phyloP scores from a whole-genome alignment of 2,888 invertebrate species.

The Lathronympha strigana region DNA sequence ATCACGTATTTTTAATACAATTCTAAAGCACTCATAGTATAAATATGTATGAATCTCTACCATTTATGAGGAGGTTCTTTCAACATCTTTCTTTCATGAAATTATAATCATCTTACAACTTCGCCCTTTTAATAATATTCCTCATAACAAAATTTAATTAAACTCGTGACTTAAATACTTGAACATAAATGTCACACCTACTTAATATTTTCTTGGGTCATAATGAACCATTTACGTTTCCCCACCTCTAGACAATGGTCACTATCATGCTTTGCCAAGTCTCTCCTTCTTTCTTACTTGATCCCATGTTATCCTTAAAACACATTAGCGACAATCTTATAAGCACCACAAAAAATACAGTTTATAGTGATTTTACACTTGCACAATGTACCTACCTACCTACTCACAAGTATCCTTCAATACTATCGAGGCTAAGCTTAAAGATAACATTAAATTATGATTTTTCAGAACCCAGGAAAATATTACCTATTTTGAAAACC shows the following conservation, averaged over 20 bases:
- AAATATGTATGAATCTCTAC: slow-evolving; percentile 2
- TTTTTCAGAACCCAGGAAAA: slow-evolving; percentile 93
- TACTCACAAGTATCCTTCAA: slow-evolving; percentile 4
- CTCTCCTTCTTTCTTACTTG: slow-evolving; percentile 45
- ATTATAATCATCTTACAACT: slow-evolving; percentile 4
- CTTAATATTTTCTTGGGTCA: slow-evolving; percentile 46
- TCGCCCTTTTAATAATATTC: too few relatives aligned
- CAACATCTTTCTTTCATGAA: slow-evolving; percentile 22
- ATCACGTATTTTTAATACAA: not conserved
- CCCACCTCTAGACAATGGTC: slow-evolving; percentile 49
- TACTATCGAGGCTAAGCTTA: not conserved
- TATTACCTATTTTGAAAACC: slow-evolving; percentile 94
- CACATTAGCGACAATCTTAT: slow-evolving; percentile 58
- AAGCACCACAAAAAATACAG: slow-evolving; percentile 54
- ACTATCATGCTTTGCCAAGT: slow-evolving; percentile 47
- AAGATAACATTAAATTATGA: slow-evolving; percentile 19
- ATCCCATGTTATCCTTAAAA: slow-evolving; percentile 29
- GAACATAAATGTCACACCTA: slow-evolving; percentile 43
- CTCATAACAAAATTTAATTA: slow-evolving; percentile 40
- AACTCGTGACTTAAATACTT: slow-evolving; percentile 47
- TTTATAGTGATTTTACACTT: slow-evolving; percentile 42
- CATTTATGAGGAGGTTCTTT: slow-evolving; percentile 13
- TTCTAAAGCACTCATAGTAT: not conserved
- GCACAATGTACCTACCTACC: not conserved
- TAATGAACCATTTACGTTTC: slow-evolving; percentile 51